These are phyloP conservation scores for Melanostoma scalare DNA, from an alignment of 2,888 invertebrate genomes.

Conservation along the genomic window DNA sequence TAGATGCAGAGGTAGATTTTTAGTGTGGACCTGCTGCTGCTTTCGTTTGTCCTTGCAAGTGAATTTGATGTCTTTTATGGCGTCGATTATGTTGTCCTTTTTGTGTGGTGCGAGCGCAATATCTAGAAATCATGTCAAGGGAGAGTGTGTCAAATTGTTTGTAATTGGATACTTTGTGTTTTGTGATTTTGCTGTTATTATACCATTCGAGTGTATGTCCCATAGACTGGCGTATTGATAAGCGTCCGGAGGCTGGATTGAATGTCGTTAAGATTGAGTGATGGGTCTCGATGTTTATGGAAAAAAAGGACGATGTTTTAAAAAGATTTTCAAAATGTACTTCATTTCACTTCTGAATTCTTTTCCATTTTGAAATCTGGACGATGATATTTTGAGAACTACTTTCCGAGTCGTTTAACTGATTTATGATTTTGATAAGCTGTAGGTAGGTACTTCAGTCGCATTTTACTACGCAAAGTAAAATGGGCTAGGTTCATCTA, in stretches of 20 bases:
- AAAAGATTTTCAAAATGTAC: no score
- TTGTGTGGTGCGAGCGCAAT: constrained; percentile 39
- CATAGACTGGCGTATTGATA: constrained; percentile 22
- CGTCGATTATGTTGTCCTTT: constrained; percentile 68
- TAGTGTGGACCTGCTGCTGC: constrained; percentile 18
- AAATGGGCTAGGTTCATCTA: no score
- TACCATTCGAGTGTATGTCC: constrained; percentile 31
- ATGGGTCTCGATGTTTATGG: constrained; percentile 5
- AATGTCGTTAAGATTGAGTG: constrained; percentile 46
- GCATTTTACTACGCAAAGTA: no score
- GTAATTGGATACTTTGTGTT: constrained; percentile 72
- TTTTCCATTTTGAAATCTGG: no score
- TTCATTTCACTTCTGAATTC: no score
- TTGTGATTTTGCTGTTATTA: constrained; percentile 55
- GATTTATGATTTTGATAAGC: no score
- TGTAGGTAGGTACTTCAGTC: no score
- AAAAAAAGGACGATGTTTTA: neutral
- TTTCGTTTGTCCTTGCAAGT: constrained; percentile 66
- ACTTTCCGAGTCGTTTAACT: no score
- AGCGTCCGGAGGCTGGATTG: constrained; percentile 23
- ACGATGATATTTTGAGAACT: no score
- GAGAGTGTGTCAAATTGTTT: constrained; percentile 72
- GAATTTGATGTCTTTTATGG: constrained; percentile 71
- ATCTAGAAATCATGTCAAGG: constrained; percentile 36
- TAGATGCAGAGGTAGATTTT: constrained; percentile 29